Evolutionary conservation across 1,140 invertebrate species (phyloP).

Genomic region (Drosophila takahashii): DNA sequence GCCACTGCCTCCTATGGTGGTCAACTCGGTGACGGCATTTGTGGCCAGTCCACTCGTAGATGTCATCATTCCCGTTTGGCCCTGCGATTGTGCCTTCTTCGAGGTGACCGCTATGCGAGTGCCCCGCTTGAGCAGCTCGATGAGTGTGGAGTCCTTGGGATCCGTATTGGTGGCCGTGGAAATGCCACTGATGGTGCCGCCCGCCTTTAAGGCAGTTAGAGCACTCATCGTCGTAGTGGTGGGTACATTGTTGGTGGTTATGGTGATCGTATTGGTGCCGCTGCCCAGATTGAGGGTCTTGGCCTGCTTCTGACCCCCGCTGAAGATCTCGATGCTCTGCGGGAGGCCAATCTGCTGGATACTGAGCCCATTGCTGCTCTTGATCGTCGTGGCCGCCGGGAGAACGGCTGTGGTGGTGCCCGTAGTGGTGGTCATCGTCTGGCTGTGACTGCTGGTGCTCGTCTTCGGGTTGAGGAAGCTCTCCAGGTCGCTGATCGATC

Average conservation of each 20-base stretch:
- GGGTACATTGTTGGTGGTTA: slow-evolving; percentile 75
- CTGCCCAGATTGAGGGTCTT: slow-evolving; percentile 65
- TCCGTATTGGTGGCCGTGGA: slow-evolving; percentile 61
- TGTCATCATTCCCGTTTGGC: slow-evolving; percentile 41
- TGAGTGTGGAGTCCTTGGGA: slow-evolving; percentile 86
- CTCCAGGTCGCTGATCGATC: slow-evolving; percentile 80
- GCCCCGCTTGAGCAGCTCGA: slow-evolving; percentile 88
- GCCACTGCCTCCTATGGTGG: slow-evolving; percentile 48
- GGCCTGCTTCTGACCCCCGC: slow-evolving; percentile 61
- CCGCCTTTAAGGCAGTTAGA: slow-evolving; percentile 60
- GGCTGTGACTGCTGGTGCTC: slow-evolving; percentile 37
- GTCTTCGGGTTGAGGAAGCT: slow-evolving; percentile 78
- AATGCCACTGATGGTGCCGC: slow-evolving; percentile 44
- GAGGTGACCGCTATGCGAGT: slow-evolving; percentile 89
- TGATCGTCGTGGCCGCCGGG: slow-evolving; percentile 74
- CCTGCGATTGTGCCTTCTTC: slow-evolving; percentile 62
- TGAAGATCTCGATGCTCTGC: slow-evolving; percentile 81
- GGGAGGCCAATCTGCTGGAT: slow-evolving; percentile 78
- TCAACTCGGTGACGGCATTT: slow-evolving; percentile 35
- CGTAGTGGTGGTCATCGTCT: slow-evolving; percentile 36
- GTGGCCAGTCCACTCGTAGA: slow-evolving; percentile 32
- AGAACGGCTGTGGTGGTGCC: slow-evolving; percentile 64
- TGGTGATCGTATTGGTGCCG: slow-evolving; percentile 72
- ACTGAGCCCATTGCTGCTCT: slow-evolving; percentile 67
- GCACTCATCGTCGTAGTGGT: slow-evolving; percentile 75